These are phyloP conservation scores for Drosophila acutilabella DNA, from an alignment of 2,888 invertebrate genomes.

Conservation along the genomic window DNA sequence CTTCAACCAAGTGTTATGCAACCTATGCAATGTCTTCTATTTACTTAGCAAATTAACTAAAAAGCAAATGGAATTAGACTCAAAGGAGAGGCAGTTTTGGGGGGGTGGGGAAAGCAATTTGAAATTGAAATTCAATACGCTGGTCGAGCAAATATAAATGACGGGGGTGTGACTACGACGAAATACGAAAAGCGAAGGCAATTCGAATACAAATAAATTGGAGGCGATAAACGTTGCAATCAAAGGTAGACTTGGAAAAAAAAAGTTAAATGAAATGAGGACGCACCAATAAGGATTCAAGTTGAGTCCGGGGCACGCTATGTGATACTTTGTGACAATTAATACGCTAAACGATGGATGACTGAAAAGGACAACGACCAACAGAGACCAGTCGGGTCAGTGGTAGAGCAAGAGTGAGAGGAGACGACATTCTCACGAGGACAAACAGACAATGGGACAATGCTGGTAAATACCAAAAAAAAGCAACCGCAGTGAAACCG, in stretches of 20 bases:
- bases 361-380: conserved; percentile 41
- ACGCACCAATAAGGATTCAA: conserved; percentile 49
- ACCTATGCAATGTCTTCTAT: conserved; percentile 45
- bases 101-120: conserved; percentile 51
- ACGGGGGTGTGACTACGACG: conserved; percentile 10
- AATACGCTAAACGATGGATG: conserved; percentile 74
- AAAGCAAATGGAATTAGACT: conserved; percentile 58
- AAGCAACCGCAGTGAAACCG: conserved; percentile 54
- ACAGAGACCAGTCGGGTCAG: conserved; percentile 2
- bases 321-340: conserved; percentile 81
- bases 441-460: conserved; percentile 14
- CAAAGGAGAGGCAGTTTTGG: neutral
- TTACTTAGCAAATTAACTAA: conserved; percentile 80
- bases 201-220: conserved; percentile 75
- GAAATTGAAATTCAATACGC: conserved; percentile 80
- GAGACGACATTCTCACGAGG: conserved; percentile 50
- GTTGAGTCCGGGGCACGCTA: conserved; percentile 45
- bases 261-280: conserved; percentile 15
- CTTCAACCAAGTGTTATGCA: conserved; percentile 17
- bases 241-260: conserved; percentile 53
- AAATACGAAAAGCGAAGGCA: conserved; percentile 25
- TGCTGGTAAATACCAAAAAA: conserved; percentile 24
- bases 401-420: conserved; percentile 19
- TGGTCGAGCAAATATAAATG: conserved; percentile 58
- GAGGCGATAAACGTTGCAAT: conserved; percentile 75